Evolutionary conservation across 2,797 vertebrate genomes (phyloP).

Genomic region (Momotus momota): DNA sequence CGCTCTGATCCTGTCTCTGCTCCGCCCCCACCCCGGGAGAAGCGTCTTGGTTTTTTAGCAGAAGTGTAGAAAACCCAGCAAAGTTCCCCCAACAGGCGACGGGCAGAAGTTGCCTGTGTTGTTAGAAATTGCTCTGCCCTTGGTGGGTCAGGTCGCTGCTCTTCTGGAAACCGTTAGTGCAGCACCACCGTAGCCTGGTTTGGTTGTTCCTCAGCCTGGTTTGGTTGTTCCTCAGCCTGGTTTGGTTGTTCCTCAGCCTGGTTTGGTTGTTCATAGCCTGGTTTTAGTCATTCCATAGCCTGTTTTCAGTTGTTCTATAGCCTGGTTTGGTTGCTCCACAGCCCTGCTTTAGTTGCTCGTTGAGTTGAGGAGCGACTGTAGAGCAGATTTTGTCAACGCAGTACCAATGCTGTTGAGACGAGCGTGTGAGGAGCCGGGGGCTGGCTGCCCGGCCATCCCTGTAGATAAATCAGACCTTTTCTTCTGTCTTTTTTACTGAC

Average conservation of each 20-base stretch:
- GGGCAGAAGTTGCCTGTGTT: background rate
- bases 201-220: background rate
- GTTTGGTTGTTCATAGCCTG: no score
- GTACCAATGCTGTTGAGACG: background rate
- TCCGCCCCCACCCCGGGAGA: accelerated
- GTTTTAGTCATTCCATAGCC: no score
- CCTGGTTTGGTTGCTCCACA: no score
- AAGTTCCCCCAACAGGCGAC: slow-evolving; percentile 7
- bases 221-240: no score
- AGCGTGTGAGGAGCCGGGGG: background rate
- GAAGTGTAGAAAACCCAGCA: background rate
- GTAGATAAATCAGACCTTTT: background rate
- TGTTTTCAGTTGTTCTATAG: no score
- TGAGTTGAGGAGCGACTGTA: background rate
- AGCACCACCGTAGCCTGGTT: accelerated
- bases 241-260: no score
- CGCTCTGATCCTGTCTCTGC: background rate
- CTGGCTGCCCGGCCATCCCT: accelerated
- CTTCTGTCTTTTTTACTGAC: background rate
- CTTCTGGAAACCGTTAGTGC: background rate
- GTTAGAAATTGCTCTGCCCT: background rate
- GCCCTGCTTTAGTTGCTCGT: background rate
- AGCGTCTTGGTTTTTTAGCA: background rate
- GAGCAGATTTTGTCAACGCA: background rate
- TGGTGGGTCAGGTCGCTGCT: background rate